phyloP scores from a whole-genome alignment of 2,797 vertebrate genomes.

The Taeniopygia guttata region DNA sequence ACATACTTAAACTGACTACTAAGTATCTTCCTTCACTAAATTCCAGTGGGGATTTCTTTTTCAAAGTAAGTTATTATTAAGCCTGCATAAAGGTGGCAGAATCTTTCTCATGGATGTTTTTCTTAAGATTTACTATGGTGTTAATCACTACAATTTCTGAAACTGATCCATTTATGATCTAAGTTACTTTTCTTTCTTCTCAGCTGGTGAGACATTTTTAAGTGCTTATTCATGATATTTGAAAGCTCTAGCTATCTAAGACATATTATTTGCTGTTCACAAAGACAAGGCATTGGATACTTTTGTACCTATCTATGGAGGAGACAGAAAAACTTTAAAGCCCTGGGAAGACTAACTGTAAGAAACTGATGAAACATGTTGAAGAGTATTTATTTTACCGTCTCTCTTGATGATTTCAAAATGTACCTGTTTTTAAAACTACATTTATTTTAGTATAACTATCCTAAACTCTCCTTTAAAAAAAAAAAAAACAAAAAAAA shows the following conservation, averaged over 20 bases:
- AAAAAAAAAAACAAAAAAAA: not conserved
- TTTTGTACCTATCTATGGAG: not conserved
- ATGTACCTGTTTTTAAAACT: not conserved
- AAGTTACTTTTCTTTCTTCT: constrained; percentile 28
- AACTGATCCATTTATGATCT: constrained; percentile 9
- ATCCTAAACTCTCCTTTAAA: not conserved
- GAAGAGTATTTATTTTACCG: not conserved
- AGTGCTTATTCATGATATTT: constrained; percentile 49
- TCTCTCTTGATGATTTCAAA: not conserved
- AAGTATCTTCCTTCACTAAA: not conserved
- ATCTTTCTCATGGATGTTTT: not conserved
- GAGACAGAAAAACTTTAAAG: not conserved
- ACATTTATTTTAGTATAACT: not conserved
- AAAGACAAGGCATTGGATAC: constrained; percentile 2
- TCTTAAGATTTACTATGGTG: not conserved
- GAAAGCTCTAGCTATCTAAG: constrained; percentile 15
- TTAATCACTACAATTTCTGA: constrained; percentile 38
- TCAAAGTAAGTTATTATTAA: constrained; percentile 18
- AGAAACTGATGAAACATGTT: not conserved
- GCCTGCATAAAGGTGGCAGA: not conserved
- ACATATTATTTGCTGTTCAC: not conserved
- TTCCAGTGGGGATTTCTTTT: constrained; percentile 28
- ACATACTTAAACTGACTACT: constrained; percentile 7
- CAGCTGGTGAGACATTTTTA: constrained; percentile 7
- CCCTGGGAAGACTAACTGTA: not conserved